Evolutionary conservation across 2,888 invertebrate genomes (phyloP).

Genomic region (Meteorus cinctellus): DNA sequence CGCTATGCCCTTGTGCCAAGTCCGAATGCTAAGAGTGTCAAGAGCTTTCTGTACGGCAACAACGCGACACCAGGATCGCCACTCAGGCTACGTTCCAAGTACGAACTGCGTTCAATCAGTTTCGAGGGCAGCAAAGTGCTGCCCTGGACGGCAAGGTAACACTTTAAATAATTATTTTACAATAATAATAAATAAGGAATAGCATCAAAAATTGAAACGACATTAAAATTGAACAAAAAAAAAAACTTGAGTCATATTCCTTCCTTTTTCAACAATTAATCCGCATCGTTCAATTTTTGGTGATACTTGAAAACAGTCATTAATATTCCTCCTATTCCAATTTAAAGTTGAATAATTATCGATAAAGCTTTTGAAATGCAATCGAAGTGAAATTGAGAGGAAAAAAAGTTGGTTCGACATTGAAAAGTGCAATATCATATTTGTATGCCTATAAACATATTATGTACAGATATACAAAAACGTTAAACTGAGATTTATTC

Average conservation of each 20-base stretch:
- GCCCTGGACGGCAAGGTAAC: slow-evolving; percentile 71
- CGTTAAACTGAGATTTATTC: slow-evolving; percentile 9
- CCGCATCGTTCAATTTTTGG: too few species aligned
- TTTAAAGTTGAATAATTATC: not conserved
- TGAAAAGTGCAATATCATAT: slow-evolving; percentile 7
- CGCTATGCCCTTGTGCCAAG: slow-evolving; percentile 54
- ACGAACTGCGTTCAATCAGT: slow-evolving; percentile 73
- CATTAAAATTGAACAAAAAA: not conserved
- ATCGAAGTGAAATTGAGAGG: not conserved
- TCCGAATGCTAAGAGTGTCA: slow-evolving; percentile 61
- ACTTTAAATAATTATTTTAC: slow-evolving; percentile 12
- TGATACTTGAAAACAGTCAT: not conserved
- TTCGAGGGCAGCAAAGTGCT: slow-evolving; percentile 72
- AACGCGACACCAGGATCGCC: slow-evolving; percentile 60
- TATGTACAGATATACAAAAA: not conserved
- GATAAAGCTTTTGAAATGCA: not conserved
- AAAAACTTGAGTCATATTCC: not conserved
- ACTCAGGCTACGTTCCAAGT: slow-evolving; percentile 68
- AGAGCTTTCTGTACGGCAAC: slow-evolving; percentile 56
- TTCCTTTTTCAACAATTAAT: not conserved
- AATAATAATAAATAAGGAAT: not conserved
- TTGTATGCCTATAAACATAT: not conserved
- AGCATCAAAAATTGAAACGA: not conserved
- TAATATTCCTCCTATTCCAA: not conserved
- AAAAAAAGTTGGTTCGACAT: not conserved